phyloP scores from a whole-genome alignment of 2,113 vertebrate species.

The Prolemur simus region DNA sequence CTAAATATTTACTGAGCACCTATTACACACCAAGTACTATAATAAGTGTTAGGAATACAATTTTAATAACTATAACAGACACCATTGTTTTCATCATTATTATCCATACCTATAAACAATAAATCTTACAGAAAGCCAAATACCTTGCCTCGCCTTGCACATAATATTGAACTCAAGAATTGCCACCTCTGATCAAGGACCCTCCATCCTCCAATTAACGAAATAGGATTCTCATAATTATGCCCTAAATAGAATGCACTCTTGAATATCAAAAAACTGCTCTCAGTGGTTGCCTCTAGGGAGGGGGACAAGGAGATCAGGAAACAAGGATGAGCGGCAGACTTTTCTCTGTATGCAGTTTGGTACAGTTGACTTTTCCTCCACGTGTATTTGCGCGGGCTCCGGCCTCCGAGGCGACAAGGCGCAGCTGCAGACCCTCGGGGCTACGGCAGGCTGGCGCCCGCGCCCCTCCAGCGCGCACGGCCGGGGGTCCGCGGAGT shows the following conservation, averaged over 20 bases:
- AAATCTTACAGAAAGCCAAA: background rate
- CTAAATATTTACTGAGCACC: background rate
- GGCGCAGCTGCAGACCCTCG: background rate
- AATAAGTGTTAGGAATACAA: background rate
- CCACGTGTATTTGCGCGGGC: background rate
- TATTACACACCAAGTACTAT: background rate
- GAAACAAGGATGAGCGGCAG: background rate
- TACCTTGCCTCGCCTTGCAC: background rate
- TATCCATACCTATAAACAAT: background rate
- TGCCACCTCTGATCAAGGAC: background rate
- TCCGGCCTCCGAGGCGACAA: background rate
- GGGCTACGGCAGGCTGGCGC: background rate
- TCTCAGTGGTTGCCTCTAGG: background rate
- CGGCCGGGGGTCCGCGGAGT: no score
- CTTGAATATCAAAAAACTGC: background rate
- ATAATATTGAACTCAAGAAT: background rate
- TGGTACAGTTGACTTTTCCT: background rate
- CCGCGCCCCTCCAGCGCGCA: rapidly evolving
- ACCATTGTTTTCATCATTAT: background rate
- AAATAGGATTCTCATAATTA: background rate
- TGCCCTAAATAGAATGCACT: background rate
- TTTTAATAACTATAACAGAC: background rate
- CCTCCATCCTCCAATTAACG: background rate
- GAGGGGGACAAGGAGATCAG: background rate
- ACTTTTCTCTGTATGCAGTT: background rate